Conservation (phyloP, 2,113 vertebrate genomes). For the Microcebus tavaratra region DNA sequence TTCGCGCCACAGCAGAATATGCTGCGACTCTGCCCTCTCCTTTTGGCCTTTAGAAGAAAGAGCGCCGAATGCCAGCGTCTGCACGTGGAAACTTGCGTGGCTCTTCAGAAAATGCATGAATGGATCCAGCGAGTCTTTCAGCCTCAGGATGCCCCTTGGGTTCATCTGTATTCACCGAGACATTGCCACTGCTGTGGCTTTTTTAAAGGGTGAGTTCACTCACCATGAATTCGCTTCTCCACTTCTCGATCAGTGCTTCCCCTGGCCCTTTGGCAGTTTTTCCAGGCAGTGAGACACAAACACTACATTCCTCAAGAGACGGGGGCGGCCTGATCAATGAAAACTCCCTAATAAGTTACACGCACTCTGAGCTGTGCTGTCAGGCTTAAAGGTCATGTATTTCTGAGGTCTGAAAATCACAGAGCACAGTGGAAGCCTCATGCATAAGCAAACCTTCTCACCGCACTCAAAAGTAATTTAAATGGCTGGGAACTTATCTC, state of each 20-base stretch:
- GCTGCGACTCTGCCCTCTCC: slow-evolving; percentile 11
- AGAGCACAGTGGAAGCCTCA: slow-evolving; percentile 12
- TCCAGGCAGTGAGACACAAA: slow-evolving; percentile 39
- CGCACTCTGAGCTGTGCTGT: slow-evolving; percentile 61
- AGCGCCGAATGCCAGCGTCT: not conserved
- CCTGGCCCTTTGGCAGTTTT: slow-evolving; percentile 51
- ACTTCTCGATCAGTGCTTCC: not conserved
- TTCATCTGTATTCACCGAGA: slow-evolving; percentile 31
- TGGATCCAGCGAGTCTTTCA: not conserved
- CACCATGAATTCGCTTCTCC: slow-evolving; percentile 32
- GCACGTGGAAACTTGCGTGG: not conserved
- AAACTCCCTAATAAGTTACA: slow-evolving; percentile 66
- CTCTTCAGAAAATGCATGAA: slow-evolving; percentile 37
- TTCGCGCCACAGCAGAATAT: too few species aligned
- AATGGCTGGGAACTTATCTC: slow-evolving; percentile 61
- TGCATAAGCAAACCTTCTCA: slow-evolving; percentile 56
- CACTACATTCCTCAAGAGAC: slow-evolving; percentile 61
- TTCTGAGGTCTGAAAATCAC: slow-evolving; percentile 55
- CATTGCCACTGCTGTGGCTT: not conserved
- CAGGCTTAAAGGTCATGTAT: slow-evolving; percentile 76
- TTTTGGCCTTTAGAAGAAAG: slow-evolving; percentile 50
- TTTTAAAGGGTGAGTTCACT: rapidly evolving
- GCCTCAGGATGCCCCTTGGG: not conserved
- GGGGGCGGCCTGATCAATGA: slow-evolving; percentile 37
- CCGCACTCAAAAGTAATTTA: slow-evolving; percentile 58